A percentile compares a stretch with the other conserved stretches of the same genome.
Conservation (phyloP, 2,797 vertebrate genomes). For the Tokudaia tokunoshimensis region DNA sequence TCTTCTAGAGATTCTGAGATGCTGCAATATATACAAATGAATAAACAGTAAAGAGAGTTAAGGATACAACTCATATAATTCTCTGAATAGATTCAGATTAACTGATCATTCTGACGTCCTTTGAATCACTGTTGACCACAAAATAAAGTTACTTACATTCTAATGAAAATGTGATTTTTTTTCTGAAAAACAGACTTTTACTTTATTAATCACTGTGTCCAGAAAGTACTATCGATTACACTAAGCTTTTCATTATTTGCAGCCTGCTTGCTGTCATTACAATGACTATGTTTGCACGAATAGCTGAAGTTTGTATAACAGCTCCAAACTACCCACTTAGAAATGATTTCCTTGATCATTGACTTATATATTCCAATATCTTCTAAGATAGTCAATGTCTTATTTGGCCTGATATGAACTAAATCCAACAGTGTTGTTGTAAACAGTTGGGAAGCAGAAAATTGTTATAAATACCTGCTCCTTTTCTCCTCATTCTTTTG, state of each 20-base stretch:
- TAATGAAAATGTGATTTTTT: not conserved
- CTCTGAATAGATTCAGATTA: not conserved
- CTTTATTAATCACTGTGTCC: not conserved
- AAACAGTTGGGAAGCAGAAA: not conserved
- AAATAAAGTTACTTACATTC: not conserved
- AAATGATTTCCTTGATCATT: not conserved
- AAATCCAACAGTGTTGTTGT: not conserved
- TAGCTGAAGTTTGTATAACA: not conserved
- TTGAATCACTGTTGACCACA: not conserved
- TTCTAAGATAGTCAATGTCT: not conserved
- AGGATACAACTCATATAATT: not conserved
- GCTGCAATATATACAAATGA: not conserved
- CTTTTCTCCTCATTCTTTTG: not conserved
- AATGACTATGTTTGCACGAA: not conserved
- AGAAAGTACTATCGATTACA: not conserved
- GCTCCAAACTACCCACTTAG: not conserved
- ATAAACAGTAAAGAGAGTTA: not conserved
- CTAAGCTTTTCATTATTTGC: not conserved
- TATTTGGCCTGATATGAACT: not conserved
- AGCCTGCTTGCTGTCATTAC: not conserved
- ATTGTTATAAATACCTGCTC: not conserved
- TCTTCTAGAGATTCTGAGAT: not conserved
- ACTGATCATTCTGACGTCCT: not conserved
- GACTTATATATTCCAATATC: not conserved
- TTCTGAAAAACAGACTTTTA: not conserved